Evolutionary conservation across 2,113 vertebrate species (phyloP).

Genomic region (Prionailurus viverrinus): DNA sequence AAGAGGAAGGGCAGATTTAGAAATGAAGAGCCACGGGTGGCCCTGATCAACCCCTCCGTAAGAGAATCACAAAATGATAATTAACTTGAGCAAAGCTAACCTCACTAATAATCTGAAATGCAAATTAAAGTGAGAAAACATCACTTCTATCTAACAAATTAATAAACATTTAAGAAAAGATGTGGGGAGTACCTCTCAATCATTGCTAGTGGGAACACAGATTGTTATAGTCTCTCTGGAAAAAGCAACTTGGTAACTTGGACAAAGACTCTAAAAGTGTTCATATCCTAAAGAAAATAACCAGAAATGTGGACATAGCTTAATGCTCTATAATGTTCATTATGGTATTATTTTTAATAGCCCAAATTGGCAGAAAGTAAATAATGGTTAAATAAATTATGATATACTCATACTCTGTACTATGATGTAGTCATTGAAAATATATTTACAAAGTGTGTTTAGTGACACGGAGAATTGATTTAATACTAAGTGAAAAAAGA

Average conservation of each 20-base stretch:
- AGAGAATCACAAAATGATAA: background rate
- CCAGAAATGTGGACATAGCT: background rate
- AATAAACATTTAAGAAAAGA: slow-evolving; percentile 22
- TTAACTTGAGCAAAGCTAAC: background rate
- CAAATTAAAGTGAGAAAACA: background rate
- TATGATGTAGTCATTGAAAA: slow-evolving; percentile 25
- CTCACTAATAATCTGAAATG: background rate
- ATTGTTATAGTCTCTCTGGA: background rate
- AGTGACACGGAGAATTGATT: slow-evolving; percentile 10
- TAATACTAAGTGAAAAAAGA: slow-evolving; percentile 55
- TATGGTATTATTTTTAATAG: slow-evolving; percentile 50
- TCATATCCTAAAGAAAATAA: slow-evolving; percentile 52
- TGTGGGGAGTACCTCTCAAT: background rate
- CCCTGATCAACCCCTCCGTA: background rate
- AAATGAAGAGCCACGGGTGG: background rate
- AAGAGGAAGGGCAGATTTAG: background rate
- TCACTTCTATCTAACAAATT: background rate
- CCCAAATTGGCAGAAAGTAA: slow-evolving; percentile 55
- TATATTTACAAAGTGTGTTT: slow-evolving; percentile 46
- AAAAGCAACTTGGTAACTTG: background rate
- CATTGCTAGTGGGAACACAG: background rate
- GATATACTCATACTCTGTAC: slow-evolving; percentile 43
- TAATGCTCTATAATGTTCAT: slow-evolving; percentile 3
- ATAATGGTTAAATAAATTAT: slow-evolving; percentile 57
- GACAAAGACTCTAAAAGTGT: slow-evolving; percentile 32